phyloP scores from a whole-genome alignment of 2,888 invertebrate genomes.

The Drosophila nigricruria region DNA sequence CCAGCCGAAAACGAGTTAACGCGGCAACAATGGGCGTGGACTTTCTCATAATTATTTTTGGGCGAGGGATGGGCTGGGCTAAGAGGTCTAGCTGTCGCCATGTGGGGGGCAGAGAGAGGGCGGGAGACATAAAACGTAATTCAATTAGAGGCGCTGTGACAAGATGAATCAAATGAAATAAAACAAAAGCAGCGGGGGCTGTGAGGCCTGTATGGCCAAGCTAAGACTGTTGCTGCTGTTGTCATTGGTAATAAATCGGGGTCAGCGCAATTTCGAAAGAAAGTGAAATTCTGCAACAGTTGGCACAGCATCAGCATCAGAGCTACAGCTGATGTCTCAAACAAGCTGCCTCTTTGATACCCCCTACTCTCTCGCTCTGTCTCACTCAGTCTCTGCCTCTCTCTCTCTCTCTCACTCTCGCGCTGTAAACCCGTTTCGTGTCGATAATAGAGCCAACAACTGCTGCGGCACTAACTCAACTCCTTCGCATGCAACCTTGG shows the following conservation, averaged over 20 bases:
- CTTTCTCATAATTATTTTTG: slow-evolving; percentile 72
- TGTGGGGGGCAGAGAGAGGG: neutral
- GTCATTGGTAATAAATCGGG: slow-evolving; percentile 67
- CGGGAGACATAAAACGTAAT: slow-evolving; percentile 61
- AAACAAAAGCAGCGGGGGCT: slow-evolving; percentile 60
- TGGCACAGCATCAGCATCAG: slow-evolving; percentile 32
- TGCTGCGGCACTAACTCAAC: slow-evolving; percentile 17
- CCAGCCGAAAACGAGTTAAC: slow-evolving; percentile 42
- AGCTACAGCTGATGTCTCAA: slow-evolving; percentile 58
- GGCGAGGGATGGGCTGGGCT: neutral
- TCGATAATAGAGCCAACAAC: slow-evolving; percentile 65
- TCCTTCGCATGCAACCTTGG: slow-evolving; percentile 70
- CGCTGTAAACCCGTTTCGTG: slow-evolving; percentile 66
- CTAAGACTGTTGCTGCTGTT: slow-evolving; percentile 35
- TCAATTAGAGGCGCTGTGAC: slow-evolving; percentile 61
- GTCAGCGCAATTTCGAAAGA: slow-evolving; percentile 81
- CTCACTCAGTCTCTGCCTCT: neutral
- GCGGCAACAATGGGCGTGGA: slow-evolving; percentile 67
- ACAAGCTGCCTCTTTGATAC: slow-evolving; percentile 24
- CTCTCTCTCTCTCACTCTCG: slow-evolving; percentile 15
- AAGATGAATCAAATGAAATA: slow-evolving; percentile 13
- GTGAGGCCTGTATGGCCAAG: slow-evolving; percentile 36
- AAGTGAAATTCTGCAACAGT: slow-evolving; percentile 80
- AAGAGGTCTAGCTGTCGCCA: too few relatives aligned
- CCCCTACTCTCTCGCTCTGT: neutral